Percentiles rank a stretch among this genome's conserved stretches.
phyloP scores from a whole-genome alignment of 2,888 invertebrate species.

The Lacanobia wlatinum region DNA sequence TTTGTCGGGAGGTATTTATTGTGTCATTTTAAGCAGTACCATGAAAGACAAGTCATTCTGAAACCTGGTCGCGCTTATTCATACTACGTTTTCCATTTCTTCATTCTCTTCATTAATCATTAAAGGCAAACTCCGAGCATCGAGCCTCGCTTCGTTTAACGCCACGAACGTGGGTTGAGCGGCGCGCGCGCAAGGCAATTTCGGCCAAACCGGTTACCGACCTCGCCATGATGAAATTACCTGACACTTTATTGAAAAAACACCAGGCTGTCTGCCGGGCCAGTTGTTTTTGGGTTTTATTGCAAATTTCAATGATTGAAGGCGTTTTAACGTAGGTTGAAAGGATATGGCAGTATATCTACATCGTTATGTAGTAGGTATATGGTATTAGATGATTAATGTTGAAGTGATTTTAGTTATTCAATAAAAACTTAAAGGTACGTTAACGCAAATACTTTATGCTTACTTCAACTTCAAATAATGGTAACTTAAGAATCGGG shows the following conservation, averaged over 20 bases:
- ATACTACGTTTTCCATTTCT: slow-evolving; percentile 10
- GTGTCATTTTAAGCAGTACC: no score
- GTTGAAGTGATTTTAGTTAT: background rate
- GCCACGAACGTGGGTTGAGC: slow-evolving; percentile 36
- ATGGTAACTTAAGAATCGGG: background rate
- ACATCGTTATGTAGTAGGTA: background rate
- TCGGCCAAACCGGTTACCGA: slow-evolving; percentile 71
- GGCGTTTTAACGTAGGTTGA: slow-evolving; percentile 23
- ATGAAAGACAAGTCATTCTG: no score
- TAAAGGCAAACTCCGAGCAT: slow-evolving; percentile 17
- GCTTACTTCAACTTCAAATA: background rate
- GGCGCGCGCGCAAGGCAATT: slow-evolving; percentile 59
- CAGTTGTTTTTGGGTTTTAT: slow-evolving; percentile 58
- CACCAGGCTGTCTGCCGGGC: slow-evolving; percentile 28
- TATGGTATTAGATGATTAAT: background rate
- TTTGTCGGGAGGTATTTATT: no score
- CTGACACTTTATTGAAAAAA: slow-evolving; percentile 63
- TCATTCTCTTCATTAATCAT: slow-evolving; percentile 14
- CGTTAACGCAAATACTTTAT: no score
- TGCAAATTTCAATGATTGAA: slow-evolving; percentile 52
- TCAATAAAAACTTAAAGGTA: background rate
- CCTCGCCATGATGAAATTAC: slow-evolving; percentile 64
- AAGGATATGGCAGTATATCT: background rate
- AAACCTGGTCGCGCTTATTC: background rate
- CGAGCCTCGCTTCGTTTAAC: slow-evolving; percentile 26